Base-by-base conservation (phyloP, 2,888 invertebrate genomes). In the Chymomyza caudatula region DNA sequence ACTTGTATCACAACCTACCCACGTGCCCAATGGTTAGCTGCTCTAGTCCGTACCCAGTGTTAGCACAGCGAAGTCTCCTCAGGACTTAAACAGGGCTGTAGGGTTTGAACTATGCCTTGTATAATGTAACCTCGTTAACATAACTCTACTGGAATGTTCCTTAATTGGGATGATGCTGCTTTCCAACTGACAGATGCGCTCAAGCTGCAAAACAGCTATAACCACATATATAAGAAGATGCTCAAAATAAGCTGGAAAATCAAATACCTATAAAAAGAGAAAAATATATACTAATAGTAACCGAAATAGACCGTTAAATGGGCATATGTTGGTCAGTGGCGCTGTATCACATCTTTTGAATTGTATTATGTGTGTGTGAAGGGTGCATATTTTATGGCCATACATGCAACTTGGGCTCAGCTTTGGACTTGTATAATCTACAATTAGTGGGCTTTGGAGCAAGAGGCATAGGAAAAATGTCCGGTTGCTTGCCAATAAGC, bases 401-500 rank as follows among this genome's bases (percentile, higher is more conserved):
- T 79, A 80, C 85, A 82, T 83, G 85, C 85, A 80, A 80, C 82
- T 76, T 82, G 66, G 63, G 64, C 63, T 60, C 75, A 62, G 57
- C 71, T 70, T 55, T 23, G 22, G 19, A 13, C 56, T 42, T 69
- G 19, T 49, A 47, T 71, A 51, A 67, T 63, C 59, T 65, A 69
- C 65, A 65, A 65, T 72, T 69, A 60, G 56, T 55, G 43, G 51
- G 17, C 29, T 11, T 8, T 23, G 53, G 59, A 44, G 47, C 47
- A 51, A 58, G 59, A 69, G 72, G 83, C 73, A 71, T 65, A 72
- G 67, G 71, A 71, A 23, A 58, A 58, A 44, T 44, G 64, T 69
- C 76, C 69, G 81, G 81, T 82, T 79, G 84, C 81, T 79, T 81
- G 85, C 82, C 78, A 80, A 76, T 78, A 69, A 78, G 78, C n/a